A percentile compares a stretch with the other conserved stretches of the same genome.
Evolutionary conservation across 2,797 vertebrate species (phyloP).

Genomic region (Platyrinchus mystaceus): DNA sequence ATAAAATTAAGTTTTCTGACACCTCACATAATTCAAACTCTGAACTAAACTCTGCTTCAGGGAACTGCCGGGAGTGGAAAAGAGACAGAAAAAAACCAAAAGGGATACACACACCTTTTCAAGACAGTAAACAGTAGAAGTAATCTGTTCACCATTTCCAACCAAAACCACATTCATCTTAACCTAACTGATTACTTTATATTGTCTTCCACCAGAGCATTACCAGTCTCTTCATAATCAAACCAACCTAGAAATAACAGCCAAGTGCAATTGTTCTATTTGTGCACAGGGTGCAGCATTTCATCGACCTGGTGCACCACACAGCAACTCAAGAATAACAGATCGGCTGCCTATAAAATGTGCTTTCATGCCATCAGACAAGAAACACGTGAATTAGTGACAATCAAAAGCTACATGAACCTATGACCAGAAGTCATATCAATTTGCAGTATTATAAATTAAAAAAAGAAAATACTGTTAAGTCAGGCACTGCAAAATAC

Average conservation of each 20-base stretch:
- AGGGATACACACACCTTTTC: not conserved
- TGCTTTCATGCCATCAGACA: not conserved
- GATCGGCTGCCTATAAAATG: fast-evolving
- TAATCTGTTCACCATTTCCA: not conserved
- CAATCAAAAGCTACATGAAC: not conserved
- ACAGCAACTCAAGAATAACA: not conserved
- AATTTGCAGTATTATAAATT: not conserved
- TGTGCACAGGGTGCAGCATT: not conserved
- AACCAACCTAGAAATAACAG: not conserved
- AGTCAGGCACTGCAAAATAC: not conserved
- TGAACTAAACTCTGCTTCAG: not conserved
- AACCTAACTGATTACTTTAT: not conserved
- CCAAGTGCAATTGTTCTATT: not conserved
- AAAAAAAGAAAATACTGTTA: not conserved
- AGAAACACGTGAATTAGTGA: not conserved
- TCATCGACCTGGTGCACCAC: not conserved
- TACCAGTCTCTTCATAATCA: not conserved
- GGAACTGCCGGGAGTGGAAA: not conserved
- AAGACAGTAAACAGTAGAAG: not conserved
- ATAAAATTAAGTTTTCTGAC: not conserved
- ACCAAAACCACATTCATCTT: not conserved
- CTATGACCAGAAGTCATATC: not conserved
- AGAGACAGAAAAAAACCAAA: not conserved
- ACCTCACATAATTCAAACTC: not conserved
- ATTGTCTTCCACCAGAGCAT: not conserved